Evolutionary conservation across 2,888 invertebrate species (phyloP), one percentile per base, ranked within the genome.

Genomic region (Archips crataeganus): DNA sequence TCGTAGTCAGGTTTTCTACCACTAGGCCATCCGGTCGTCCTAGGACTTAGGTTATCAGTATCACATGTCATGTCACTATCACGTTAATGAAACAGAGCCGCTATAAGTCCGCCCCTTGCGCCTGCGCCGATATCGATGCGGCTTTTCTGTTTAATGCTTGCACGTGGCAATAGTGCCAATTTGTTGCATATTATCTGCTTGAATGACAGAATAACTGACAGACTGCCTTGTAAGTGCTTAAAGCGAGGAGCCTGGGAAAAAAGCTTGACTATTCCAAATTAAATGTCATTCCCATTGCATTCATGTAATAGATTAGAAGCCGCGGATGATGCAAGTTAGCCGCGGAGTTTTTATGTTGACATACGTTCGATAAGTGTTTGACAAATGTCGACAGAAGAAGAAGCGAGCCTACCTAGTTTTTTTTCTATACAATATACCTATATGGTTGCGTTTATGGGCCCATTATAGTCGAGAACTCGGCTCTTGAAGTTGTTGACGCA

Each of bases 151-250:
- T 86, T 84, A 89, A 90, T 85, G 87, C 85, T 84, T 84, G 82
- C 84, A 83, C 83, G 84, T 84, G 83, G 85, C 88, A 90, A 87
- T 87, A 87, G 88, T 89, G 91, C 89, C 90, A 90, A 91, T 91
- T 91, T 91, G 91, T 91, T 86, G 85, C 85, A 87, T 86, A 90
- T 90, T 89, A 90, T 89, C 89, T 85, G 84, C 85, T 76, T 76
- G 78, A 78, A 79, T 82, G 85, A 85, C 85, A 85, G 85, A 85
- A 83, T 81, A 79, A 82, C 83, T 84, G 90, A 90, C 90, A 85
- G 87, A 89, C 86, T 85, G 88, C 86, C 90, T 84, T 84, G 84
- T 85, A 86, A 73, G 72, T 73, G 73, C 68, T 69, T 73, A 59
- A 64, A 60, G 67, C 74, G 67, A 71, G 61, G 64, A 72, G 70